Evolutionary conservation across 2,888 invertebrate genomes (phyloP), one percentile per base, ranked within the genome.

Genomic region (Pammene aurita): DNA sequence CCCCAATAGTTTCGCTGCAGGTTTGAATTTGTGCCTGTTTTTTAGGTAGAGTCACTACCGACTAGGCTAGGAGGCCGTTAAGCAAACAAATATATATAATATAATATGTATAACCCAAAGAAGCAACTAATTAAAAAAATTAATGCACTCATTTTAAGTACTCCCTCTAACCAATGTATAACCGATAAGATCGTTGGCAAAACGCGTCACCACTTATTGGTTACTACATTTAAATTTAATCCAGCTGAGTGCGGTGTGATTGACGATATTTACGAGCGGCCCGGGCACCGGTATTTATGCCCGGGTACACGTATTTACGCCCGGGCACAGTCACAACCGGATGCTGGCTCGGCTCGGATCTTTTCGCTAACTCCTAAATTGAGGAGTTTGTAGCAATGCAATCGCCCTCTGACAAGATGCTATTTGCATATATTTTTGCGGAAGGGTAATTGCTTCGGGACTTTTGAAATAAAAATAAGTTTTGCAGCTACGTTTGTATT

Each of bases 201-300:
- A 60, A 60, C 35, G 52, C 52, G 66, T 66, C 58, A 56, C 65
- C 44, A 56, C 55, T 64, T 44, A 57, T 67, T 41, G 55, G 58
- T 74, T 72, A 74, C 66, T 69, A 82, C 84, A 87, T 87, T 86
- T 85, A 86, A 86, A 86, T 86, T 84, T 88, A 89, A 89, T 89
- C 86, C 81, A 74, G 80, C 79, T 84, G 86, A 88, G 89, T 88
- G 78, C 76, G 72, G 72, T 70, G 80, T 85, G 86, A 87, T 88
- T 82, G 85, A 84, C 84, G 82, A 86, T 83, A 84, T 83, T 84
- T 81, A 84, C 82, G 80, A 78, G 64, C 71, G 71, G 73, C 64
- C 58, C 69, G 71, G 63, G 65, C 70, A 73, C 63, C 44, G 55
- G 44, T 52, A 63, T 54, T 54, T 54, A 63, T 42, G 11, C 54